Conservation (phyloP, 1,140 invertebrate genomes). For the Drosophila seguyi region DNA sequence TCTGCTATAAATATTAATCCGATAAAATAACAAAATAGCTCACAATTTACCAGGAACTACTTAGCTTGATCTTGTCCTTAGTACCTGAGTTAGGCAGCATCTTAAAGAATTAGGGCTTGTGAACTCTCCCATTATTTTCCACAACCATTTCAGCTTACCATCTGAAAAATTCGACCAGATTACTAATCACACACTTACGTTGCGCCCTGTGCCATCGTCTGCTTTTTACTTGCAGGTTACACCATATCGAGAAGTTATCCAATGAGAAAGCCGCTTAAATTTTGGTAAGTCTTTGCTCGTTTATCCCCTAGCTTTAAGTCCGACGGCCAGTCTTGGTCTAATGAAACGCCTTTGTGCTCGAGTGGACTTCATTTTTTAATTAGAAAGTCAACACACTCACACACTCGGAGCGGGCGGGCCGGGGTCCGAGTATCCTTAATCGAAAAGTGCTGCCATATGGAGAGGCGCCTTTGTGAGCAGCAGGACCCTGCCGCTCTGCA, state of each 20-base stretch:
- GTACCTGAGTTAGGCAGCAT: conserved; percentile 1
- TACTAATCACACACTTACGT: conserved; percentile 75
- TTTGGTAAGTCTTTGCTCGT: conserved; percentile 75
- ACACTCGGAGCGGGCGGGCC: neutral
- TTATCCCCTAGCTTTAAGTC: conserved; percentile 41
- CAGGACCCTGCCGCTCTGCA: conserved; percentile 25
- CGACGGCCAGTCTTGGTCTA: conserved; percentile 42
- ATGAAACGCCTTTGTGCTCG: conserved; percentile 58
- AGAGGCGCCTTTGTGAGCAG: conserved; percentile 54
- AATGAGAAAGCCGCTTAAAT: conserved; percentile 85
- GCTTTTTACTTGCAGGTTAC: conserved; percentile 82
- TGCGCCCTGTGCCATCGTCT: conserved; percentile 69
- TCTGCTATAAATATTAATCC: conserved; percentile 47
- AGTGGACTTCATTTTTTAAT: conserved; percentile 76
- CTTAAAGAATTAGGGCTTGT: conserved; percentile 11
- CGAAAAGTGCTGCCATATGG: conserved; percentile 59
- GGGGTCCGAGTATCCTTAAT: conserved; percentile 33
- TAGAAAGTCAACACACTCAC: conserved; percentile 70
- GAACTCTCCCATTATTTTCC: conserved; percentile 18
- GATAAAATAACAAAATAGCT: conserved; percentile 18
- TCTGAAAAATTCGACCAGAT: conserved; percentile 54
- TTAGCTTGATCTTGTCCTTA: neutral
- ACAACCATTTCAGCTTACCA: conserved; percentile 38
- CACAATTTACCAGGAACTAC: neutral
- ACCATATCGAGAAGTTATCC: conserved; percentile 85